Evolutionary conservation across 2,797 vertebrate genomes (phyloP), one percentile per base, ranked within the genome.

Genomic region (Lateolabrax maculatus): DNA sequence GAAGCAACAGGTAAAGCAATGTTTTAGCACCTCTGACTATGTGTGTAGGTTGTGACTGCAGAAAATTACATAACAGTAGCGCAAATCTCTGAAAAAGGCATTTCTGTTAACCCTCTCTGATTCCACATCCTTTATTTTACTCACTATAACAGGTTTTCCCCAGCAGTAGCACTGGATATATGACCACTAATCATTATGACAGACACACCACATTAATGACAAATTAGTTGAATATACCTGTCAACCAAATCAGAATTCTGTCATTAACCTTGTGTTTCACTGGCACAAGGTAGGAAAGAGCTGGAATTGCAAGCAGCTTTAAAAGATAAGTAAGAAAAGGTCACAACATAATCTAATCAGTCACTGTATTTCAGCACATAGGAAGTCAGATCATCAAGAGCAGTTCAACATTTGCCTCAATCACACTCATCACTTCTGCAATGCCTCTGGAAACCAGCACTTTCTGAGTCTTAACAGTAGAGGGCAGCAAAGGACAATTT

Each of bases 401-500:
- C 56, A 13, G 5, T 60, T 75, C 25, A 55, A 51, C 27, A 52
- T 80, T 51, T 39, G 13, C 19, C 49, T 65, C 48, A 55, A 5
- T 69, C 55, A 39, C 61, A 46, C n/a, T 44, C 31, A 21, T 44
- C 21, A 29, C 2, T 37, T 49, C 36, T 73, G n/a, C 36, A 56
- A 25, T 23, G 8, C 15, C n/a, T 37, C 4, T 34, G 31, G 62
- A 43, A 83, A 70, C 12, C 49, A 39, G 57, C 81, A 83, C 27
- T 79, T 88, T 69, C 63, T 23, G 1, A 39, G 36, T 84, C 27
- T 69, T 0, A 74, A 76, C 95, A 95, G 91, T 69, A 95, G 94
- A 93, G 85, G 95, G 93, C 89, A 91, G 90, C 37, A 66, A 85
- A 91, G 31, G 36, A 77, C 81, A 86, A 89, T 34, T 64, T 75